Conservation (phyloP, 2,797 vertebrate species). For the Fistularia tabacaria region DNA sequence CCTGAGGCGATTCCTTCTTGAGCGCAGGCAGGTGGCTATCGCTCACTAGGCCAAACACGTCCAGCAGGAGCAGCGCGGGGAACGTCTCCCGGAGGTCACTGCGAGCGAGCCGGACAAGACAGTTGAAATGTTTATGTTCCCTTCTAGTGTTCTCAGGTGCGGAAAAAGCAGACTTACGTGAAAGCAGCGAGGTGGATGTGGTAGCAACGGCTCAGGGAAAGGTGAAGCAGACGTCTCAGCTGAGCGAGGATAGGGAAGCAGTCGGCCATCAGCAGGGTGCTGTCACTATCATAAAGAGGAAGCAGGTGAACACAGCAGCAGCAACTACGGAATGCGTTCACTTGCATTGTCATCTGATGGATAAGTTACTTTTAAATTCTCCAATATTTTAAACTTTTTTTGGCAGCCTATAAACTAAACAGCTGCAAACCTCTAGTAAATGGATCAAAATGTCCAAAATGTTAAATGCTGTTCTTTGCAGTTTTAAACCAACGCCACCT, state of each 20-base stretch:
- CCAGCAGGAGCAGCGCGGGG: constrained; percentile 77
- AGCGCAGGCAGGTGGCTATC: constrained; percentile 77
- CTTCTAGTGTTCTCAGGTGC: not conserved
- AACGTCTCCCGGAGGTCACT: constrained; percentile 81
- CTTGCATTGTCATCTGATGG: not conserved
- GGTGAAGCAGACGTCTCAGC: constrained; percentile 74
- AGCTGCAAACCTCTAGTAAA: too few species aligned
- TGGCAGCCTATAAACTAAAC: too few species aligned
- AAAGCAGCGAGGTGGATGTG: constrained; percentile 87
- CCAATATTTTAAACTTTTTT: not conserved
- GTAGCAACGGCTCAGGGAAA: constrained; percentile 91
- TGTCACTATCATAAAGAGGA: constrained; percentile 79
- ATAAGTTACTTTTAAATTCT: too few species aligned
- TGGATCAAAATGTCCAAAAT: too few species aligned
- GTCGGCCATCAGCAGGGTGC: constrained; percentile 83
- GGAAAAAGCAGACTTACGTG: constrained; percentile 72
- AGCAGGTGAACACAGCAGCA: not conserved
- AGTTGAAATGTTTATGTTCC: not conserved
- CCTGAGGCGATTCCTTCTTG: constrained; percentile 74
- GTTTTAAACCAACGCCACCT: too few species aligned
- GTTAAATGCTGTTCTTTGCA: too few species aligned
- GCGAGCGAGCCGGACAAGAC: constrained; percentile 12
- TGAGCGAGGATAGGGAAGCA: constrained; percentile 80
- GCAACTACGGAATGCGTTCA: not conserved
- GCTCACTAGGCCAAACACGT: constrained; percentile 86